phyloP scores from a whole-genome alignment of 2,888 invertebrate species.

The Marronus borbonicus region DNA sequence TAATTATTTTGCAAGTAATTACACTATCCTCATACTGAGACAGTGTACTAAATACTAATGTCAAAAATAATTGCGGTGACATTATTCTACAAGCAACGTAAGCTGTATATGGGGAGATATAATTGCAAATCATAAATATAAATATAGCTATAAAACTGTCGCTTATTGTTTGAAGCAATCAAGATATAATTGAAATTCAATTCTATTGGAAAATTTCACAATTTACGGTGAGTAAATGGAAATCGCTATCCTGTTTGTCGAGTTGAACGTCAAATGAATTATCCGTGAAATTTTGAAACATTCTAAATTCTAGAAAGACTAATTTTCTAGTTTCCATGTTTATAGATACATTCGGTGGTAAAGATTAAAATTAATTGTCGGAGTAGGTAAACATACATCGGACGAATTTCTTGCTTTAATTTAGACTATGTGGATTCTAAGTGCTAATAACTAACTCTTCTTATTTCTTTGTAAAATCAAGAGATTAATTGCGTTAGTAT shows the following conservation, averaged over 20 bases:
- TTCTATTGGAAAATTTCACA: background rate
- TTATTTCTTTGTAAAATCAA: too few relatives aligned
- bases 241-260: background rate
- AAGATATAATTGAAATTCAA: conserved; percentile 1
- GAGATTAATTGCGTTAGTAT: too few relatives aligned
- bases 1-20: conserved; percentile 11
- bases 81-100: conserved; percentile 10
- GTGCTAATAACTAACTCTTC: too few relatives aligned
- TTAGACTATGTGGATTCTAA: too few relatives aligned
- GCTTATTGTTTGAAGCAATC: background rate
- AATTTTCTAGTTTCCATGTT: too few relatives aligned
- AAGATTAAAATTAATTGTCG: too few relatives aligned
- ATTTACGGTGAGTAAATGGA: background rate
- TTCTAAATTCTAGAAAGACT: too few relatives aligned
- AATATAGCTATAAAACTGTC: conserved; percentile 7
- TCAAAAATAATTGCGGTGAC: conserved; percentile 16
- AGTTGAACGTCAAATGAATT: too few relatives aligned
- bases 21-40: background rate
- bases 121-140: conserved; percentile 9
- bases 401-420: too few relatives aligned
- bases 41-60: conserved; percentile 8
- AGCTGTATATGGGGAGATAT: conserved; percentile 17
- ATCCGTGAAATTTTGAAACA: too few relatives aligned
- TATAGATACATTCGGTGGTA: too few relatives aligned
- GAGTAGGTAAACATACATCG: too few relatives aligned